These are phyloP conservation scores for Pachymerium ferrugineum DNA, from an alignment of 2,888 invertebrate species.

Conservation along the genomic window DNA sequence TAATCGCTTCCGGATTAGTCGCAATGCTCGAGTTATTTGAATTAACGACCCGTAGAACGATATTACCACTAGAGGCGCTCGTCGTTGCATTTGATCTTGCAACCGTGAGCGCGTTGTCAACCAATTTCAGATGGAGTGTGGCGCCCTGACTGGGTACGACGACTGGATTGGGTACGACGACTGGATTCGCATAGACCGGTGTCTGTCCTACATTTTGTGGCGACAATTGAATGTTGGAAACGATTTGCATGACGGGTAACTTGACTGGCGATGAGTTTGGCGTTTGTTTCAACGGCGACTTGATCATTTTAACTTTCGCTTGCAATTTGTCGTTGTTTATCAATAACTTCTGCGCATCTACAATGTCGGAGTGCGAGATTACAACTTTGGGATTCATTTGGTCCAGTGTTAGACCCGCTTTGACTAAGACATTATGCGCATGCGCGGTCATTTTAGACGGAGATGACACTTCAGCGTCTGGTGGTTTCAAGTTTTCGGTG, in stretches of 20 bases:
- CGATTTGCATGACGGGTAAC: not conserved
- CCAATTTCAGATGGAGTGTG: not conserved
- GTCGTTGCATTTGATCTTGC: not conserved
- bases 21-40: not conserved
- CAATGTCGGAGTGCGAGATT: slow-evolving; percentile 20
- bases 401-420: not conserved
- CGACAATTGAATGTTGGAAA: not conserved
- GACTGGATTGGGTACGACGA: not conserved
- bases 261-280: not conserved
- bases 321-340: not conserved
- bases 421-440: not conserved
- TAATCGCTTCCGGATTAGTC: too few relatives aligned
- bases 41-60: not conserved
- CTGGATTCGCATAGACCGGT: not conserved
- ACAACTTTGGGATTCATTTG: slow-evolving; percentile 12
- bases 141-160: not conserved
- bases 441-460: not conserved
- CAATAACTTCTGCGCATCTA: not conserved
- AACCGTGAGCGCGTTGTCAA: not conserved
- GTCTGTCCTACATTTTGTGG: not conserved
- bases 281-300: too few relatives aligned
- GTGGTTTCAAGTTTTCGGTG: not conserved
- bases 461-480: too few relatives aligned
- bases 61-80: too few relatives aligned
- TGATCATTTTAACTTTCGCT: too few relatives aligned